These are phyloP conservation scores for Ametastegia equiseti DNA, from an alignment of 2,888 invertebrate genomes.

Conservation along the genomic window DNA sequence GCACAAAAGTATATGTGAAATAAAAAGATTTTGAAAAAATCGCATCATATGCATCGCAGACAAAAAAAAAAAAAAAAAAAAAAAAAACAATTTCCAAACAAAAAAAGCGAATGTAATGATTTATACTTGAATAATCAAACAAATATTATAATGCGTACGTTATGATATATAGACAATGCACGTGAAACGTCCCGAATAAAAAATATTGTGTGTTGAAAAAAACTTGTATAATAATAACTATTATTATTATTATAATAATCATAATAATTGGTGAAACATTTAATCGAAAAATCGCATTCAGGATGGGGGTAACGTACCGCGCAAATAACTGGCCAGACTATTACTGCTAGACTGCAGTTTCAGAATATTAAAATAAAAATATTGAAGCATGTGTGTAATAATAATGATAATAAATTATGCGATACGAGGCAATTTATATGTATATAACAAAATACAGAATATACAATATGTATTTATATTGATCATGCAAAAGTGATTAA, in stretches of 20 bases:
- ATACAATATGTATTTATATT: too few species aligned
- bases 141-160: too few species aligned
- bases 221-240: background rate
- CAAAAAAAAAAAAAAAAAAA: background rate
- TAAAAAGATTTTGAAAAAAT: too few species aligned
- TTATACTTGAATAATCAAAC: background rate
- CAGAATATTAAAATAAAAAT: background rate
- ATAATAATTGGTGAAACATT: conserved; percentile 25
- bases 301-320: background rate
- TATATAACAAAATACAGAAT: background rate
- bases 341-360: background rate
- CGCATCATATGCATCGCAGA: too few species aligned
- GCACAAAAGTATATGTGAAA: too few species aligned
- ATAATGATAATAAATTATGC: conserved; percentile 1
- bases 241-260: background rate
- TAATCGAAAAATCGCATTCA: conserved; percentile 37
- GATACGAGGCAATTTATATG: too few species aligned
- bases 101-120: background rate
- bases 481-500: background rate
- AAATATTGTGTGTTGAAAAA: background rate
- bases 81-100: background rate
- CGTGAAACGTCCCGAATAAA: too few species aligned
- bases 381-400: background rate
- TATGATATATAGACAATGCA: too few species aligned
- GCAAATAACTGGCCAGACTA: conserved; percentile 42